These are phyloP conservation scores for Notarius lentiginosus DNA, from an alignment of 2,113 vertebrate species.

Conservation along the genomic window DNA sequence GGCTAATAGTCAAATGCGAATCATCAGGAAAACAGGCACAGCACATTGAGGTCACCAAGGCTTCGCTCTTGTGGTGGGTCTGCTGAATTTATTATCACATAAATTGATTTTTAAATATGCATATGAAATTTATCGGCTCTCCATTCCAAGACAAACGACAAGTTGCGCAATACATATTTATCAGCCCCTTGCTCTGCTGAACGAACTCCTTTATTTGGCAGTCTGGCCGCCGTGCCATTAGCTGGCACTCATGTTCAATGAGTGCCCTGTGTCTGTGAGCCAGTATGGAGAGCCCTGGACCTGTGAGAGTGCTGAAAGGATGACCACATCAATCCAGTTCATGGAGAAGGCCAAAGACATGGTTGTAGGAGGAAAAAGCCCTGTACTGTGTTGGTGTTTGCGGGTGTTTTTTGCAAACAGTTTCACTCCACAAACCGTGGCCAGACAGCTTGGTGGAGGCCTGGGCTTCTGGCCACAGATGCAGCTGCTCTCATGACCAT, in stretches of 20 bases:
- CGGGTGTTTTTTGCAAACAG: conserved; percentile 67
- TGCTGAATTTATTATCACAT: conserved; percentile 71
- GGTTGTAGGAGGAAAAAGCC: conserved; percentile 22
- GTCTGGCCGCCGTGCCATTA: conserved; percentile 64
- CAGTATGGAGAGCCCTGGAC: conserved; percentile 60
- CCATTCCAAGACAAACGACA: conserved; percentile 70
- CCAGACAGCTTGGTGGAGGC: conserved; percentile 57
- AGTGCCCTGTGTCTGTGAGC: conserved; percentile 66
- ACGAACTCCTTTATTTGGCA: conserved; percentile 69
- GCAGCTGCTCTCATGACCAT: conserved; percentile 36
- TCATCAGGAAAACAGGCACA: conserved; percentile 43
- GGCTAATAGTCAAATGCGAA: conserved; percentile 48
- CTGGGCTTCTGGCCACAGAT: conserved; percentile 54
- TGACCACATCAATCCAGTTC: conserved; percentile 69
- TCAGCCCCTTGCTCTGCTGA: conserved; percentile 61
- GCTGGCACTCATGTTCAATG: conserved; percentile 66
- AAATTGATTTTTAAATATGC: conserved; percentile 74
- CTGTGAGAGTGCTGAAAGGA: conserved; percentile 48
- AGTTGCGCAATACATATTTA: conserved; percentile 66
- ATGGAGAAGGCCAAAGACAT: conserved; percentile 64
- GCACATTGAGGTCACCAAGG: conserved; percentile 65
- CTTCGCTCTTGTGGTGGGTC: conserved; percentile 71
- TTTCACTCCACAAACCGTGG: conserved; percentile 63
- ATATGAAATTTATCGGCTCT: conserved; percentile 65
- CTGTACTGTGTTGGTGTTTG: conserved; percentile 56